Conservation (phyloP, 2,888 invertebrate genomes). For the Dryadula phaetusa region DNA sequence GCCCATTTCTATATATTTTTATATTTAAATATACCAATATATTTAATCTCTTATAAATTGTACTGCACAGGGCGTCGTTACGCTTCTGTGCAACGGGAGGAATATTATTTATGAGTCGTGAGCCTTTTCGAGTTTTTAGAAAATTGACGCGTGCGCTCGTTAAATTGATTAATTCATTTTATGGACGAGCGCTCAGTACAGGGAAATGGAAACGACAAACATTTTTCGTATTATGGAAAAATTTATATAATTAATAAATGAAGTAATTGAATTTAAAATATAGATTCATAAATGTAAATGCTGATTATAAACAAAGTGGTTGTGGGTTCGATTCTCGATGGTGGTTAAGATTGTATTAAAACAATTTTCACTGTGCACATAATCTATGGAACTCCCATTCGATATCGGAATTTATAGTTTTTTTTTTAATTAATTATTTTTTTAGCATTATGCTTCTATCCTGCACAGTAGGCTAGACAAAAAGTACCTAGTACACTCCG, state of each 20-base stretch:
- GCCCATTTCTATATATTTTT: neutral
- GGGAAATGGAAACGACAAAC: neutral
- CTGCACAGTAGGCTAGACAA: too few species aligned
- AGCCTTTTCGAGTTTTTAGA: conserved; percentile 37
- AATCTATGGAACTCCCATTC: too few species aligned
- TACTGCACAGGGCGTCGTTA: conserved; percentile 13
- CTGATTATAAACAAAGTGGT: too few species aligned
- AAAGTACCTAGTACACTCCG: too few species aligned
- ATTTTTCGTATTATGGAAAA: neutral
- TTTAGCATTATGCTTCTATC: too few species aligned
- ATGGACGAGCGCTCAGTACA: conserved; percentile 16
- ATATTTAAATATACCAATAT: neutral
- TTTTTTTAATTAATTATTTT: too few species aligned
- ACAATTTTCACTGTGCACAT: too few species aligned
- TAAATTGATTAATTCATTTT: conserved; percentile 37
- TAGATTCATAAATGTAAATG: too few species aligned
- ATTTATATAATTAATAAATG: neutral
- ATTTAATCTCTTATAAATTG: conserved; percentile 4
- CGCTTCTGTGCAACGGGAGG: conserved; percentile 22
- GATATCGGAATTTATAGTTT: too few species aligned
- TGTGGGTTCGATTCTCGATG: too few species aligned
- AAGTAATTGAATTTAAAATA: neutral
- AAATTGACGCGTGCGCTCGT: conserved; percentile 37
- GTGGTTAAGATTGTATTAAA: too few species aligned
- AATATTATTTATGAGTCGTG: conserved; percentile 33